Base-by-base conservation (phyloP, 2,113 vertebrate species). In the Eurystomus gularis region DNA sequence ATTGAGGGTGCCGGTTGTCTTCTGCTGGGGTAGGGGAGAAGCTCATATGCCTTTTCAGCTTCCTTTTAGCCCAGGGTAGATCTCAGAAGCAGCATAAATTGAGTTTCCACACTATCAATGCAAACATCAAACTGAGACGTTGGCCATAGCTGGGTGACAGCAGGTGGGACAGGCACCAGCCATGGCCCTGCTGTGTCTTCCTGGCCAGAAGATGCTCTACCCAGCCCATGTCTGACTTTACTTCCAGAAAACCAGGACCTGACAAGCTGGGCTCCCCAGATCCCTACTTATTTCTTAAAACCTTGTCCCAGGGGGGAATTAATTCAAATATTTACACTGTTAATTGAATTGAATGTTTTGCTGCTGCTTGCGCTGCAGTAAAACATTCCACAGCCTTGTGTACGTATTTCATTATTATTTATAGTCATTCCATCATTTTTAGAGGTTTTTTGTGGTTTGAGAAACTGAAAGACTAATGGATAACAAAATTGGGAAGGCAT, bases 121-220 rank as follows among this genome's bases (percentile, higher is more conserved):
- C 25, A 10, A 62, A 37, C 17, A 8, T 65, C 46, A 7, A 21
- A 12, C 13, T 1, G 78, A 70, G 66, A 9, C 0, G 0, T 42
- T 0, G 1, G 76, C 65, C 40, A 3, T 29, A 40, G 24, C 25
- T 0, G 3, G 37, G 54, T 1, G 8, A 17, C 1, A 39, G 46
- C 52, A 39, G 77, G 29, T 3, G 71, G 33, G 88, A 40, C 73
- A 17, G 35, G 69, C 40, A 11, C 8, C 31, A 21, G 55, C 48
- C 26, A 2, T 24, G 55, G 3, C n/a, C 65, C 28, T 7, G 19
- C 17, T 10, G 29, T 4, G 39, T 17, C n/a, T 37, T 40, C 33
- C 46, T 14, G 19, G 3, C 46, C 1, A 7, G 54, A 46, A 61
- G 7, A 4, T 20, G 37, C 28, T 31, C 70, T 37, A 16, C 51